These are phyloP conservation scores for Trissolcus basalis DNA, from an alignment of 1,140 invertebrate genomes.

Conservation along the genomic window DNA sequence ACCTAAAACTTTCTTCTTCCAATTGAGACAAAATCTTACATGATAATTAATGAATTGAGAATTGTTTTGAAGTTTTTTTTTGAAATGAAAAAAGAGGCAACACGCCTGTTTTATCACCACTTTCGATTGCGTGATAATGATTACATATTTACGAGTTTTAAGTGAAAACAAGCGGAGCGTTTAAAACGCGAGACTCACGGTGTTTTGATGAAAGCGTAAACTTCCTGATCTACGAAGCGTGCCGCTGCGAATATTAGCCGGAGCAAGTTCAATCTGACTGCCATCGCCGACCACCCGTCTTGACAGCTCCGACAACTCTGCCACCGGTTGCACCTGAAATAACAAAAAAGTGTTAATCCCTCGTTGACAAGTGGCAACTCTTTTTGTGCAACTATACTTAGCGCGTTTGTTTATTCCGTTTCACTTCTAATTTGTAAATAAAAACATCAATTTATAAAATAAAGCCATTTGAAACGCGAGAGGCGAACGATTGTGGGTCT, in stretches of 20 bases:
- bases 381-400: no score
- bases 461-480: no score
- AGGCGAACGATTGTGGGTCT: no score
- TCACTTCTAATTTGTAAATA: no score
- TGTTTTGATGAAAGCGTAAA: slow-evolving; percentile 82
- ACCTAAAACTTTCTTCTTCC: no score
- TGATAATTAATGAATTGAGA: no score
- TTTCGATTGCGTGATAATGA: slow-evolving; percentile 17
- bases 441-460: no score
- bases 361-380: background rate
- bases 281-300: slow-evolving; percentile 80
- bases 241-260: slow-evolving; percentile 83
- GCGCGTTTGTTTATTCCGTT: no score
- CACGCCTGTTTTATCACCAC: background rate
- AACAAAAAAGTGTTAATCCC: background rate
- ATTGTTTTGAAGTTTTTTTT: no score
- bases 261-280: slow-evolving; percentile 81
- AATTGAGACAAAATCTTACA: no score
- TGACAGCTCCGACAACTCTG: slow-evolving; percentile 90
- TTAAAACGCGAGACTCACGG: slow-evolving; percentile 75
- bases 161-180: slow-evolving; percentile 37
- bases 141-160: slow-evolving; percentile 21
- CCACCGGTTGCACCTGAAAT: slow-evolving; percentile 88
- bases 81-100: background rate
- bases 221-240: slow-evolving; percentile 88